These are phyloP conservation scores for Sialis lutaria DNA, from an alignment of 2,888 invertebrate genomes.

Conservation along the genomic window DNA sequence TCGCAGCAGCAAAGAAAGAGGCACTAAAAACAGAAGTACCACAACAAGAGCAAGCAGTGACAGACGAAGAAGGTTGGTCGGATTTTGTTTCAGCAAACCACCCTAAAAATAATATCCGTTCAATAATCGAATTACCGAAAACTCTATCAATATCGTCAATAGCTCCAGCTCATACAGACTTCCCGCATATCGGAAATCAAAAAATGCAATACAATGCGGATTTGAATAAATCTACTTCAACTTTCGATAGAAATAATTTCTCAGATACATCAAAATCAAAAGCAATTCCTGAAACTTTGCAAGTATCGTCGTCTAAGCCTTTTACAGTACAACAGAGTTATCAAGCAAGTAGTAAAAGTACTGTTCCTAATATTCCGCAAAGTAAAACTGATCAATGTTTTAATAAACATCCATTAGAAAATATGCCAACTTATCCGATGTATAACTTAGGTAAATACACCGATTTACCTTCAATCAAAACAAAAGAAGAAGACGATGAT, in stretches of 20 bases:
- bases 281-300: too few species aligned
- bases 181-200: too few species aligned
- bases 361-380: neutral
- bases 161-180: neutral
- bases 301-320: too few species aligned
- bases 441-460: too few species aligned
- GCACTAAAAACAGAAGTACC: neutral
- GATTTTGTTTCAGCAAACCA: conserved; percentile 34
- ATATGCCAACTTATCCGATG: neutral
- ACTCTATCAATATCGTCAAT: neutral
- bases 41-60: conserved; percentile 3
- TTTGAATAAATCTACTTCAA: too few species aligned
- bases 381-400: neutral
- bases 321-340: too few species aligned
- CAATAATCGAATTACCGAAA: neutral
- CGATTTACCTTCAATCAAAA: neutral
- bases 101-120: neutral
- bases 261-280: too few species aligned
- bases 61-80: conserved; percentile 40
- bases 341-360: neutral
- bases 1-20: neutral
- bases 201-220: too few species aligned
- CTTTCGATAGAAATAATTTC: too few species aligned
- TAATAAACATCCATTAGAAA: neutral
- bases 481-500: conserved; percentile 25